Percentiles rank a stretch among this genome's conserved stretches.
phyloP scores from a whole-genome alignment of 2,113 vertebrate species.

The Indicator maculatus region DNA sequence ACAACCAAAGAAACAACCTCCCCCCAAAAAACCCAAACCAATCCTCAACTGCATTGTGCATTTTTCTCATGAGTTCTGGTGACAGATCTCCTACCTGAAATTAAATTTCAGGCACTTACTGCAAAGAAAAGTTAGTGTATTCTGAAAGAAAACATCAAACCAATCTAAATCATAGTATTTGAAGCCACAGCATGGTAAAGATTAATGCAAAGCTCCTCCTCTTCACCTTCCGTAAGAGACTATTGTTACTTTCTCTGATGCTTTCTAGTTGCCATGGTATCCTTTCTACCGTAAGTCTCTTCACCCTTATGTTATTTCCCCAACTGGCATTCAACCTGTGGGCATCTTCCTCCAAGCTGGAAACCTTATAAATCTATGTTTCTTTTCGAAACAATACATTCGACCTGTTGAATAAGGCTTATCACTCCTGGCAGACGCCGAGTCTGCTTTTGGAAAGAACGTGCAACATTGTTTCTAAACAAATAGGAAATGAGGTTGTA shows the following conservation, averaged over 20 bases:
- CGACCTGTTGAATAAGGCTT: not conserved
- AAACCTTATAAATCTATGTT: not conserved
- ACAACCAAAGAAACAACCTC: too few species aligned
- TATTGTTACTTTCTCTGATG: conserved; percentile 64
- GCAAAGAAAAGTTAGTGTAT: not conserved
- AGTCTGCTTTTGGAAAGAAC: not conserved
- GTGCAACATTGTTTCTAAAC: not conserved
- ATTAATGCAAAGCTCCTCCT: not conserved
- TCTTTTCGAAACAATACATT: not conserved
- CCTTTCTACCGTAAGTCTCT: not conserved
- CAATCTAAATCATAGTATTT: not conserved
- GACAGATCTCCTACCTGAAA: not conserved
- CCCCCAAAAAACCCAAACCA: not conserved
- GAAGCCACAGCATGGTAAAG: not conserved
- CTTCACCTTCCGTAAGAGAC: not conserved
- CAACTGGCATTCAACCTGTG: not conserved
- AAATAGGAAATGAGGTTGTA: not conserved
- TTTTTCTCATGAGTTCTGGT: not conserved
- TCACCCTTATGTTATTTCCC: not conserved
- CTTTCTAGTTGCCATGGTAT: conserved; percentile 74
- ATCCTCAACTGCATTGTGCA: too few species aligned
- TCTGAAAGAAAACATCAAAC: not conserved
- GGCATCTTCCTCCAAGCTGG: not conserved
- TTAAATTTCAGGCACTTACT: not conserved
- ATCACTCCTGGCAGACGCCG: not conserved